phyloP scores from a whole-genome alignment of 1,140 invertebrate genomes.

The Cheumatopsyche charites region DNA sequence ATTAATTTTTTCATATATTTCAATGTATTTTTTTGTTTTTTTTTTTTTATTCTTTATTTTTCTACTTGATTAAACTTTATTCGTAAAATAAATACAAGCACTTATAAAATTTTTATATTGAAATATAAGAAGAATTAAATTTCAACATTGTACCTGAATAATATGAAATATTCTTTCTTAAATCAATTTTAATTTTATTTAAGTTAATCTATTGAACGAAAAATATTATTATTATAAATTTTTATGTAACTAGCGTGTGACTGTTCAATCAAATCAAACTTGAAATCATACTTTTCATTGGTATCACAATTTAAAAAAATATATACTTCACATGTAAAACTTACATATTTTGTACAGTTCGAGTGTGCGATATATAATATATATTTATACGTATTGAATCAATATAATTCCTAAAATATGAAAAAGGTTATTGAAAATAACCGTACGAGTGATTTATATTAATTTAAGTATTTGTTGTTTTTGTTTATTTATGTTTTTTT shows the following conservation, averaged over 20 bases:
- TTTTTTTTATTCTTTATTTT: constrained; percentile 1
- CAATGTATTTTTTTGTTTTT: constrained; percentile 3
- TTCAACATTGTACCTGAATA: constrained; percentile 41
- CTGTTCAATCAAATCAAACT: constrained; percentile 4
- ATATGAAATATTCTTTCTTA: constrained; percentile 39
- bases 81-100: not conserved
- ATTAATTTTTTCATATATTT: constrained; percentile 38
- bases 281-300: too few species aligned
- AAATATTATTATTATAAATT: not conserved
- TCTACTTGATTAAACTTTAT: not conserved
- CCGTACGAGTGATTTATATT: not conserved
- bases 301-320: too few species aligned
- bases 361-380: not conserved
- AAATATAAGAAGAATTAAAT: constrained; percentile 33
- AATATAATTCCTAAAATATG: not conserved
- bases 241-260: constrained; percentile 1
- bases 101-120: constrained; percentile 9
- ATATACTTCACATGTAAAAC: not conserved
- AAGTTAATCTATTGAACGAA: not conserved
- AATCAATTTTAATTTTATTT: constrained; percentile 35
- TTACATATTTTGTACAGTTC: constrained; percentile 9
- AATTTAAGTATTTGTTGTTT: not conserved
- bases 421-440: not conserved
- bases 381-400: not conserved
- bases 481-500: too few species aligned